Evolutionary conservation across 2,113 vertebrate species (phyloP), one percentile per base, ranked within the genome.

Genomic region (Procavia capensis): DNA sequence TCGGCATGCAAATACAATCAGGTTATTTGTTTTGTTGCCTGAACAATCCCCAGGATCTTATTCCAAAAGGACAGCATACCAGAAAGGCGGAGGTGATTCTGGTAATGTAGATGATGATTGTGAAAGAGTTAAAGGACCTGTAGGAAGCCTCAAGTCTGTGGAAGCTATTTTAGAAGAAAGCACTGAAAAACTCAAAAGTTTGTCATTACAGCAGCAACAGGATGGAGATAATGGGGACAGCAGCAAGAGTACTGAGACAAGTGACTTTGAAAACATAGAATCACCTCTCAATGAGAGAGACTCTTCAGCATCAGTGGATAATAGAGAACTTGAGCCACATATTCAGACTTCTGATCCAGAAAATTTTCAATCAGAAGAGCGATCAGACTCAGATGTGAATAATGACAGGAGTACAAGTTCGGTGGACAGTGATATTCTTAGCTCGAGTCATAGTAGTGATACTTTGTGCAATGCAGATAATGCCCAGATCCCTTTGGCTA

Each of bases 371-470:
- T 99, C 99, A 0, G 99, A 99, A 97, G 99, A 99, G 93, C 99
- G 99, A 3, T 99, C 99, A 0, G 99, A 99, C 98, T 99, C 99
- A 0, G 99, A 99, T 61, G 98, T 99, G 92, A 99, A 99, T 97
- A 99, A 99, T 0, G 99, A 99, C 98, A 98, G 99, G 98, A 99
- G 99, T 93, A 99, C 99, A 1, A 99, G 99, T 97, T 99, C 99
- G 0, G 99, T 99, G 98, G 99, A 99, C 99, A 99, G 99, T 16
- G 99, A 99, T 88, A 99, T 99, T 97, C 99, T 99, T 89, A 99
- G 99, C 98, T 99, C 99, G 92, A 99, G 99, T 97, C 99, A 99
- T 94, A 99, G 99, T 97, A 99, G 99, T 54, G 99, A 99, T 96
- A 99, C 99, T 0, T 96, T 99, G 95, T 99, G 99, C 98, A 99